These are phyloP conservation scores for Coptotermes formosanus DNA, from an alignment of 1,140 invertebrate species.

Conservation along the genomic window DNA sequence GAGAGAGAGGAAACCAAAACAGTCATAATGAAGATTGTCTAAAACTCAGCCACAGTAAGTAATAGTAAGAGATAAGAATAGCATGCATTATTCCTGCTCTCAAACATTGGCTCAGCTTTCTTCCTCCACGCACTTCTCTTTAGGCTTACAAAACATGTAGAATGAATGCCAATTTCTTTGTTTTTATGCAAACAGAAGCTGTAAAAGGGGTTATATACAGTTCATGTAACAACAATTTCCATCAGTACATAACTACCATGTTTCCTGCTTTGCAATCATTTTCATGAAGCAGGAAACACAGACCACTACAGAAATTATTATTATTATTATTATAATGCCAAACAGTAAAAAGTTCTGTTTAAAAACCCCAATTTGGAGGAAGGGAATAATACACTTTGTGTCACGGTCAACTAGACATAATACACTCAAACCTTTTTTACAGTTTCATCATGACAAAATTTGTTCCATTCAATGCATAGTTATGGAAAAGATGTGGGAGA, in stretches of 20 bases:
- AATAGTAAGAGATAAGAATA: conserved; percentile 3
- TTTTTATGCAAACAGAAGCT: neutral
- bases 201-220: neutral
- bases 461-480: neutral
- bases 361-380: neutral
- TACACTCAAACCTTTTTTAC: neutral
- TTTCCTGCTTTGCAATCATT: neutral
- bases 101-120: neutral
- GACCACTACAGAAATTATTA: neutral
- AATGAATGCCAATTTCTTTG: too few relatives aligned
- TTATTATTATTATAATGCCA: neutral
- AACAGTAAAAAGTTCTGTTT: neutral
- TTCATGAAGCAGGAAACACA: neutral
- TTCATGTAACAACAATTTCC: neutral
- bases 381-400: neutral
- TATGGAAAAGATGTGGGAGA: neutral
- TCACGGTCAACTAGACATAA: neutral
- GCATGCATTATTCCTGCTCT: neutral
- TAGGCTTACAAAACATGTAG: too few relatives aligned
- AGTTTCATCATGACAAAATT: neutral
- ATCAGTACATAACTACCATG: neutral
- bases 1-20: conserved; percentile 12
- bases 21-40: neutral
- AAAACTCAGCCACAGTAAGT: conserved; percentile 14
- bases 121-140: neutral